phyloP scores from a whole-genome alignment of 1,140 invertebrate genomes.

The Dufourea novaeangliae region DNA sequence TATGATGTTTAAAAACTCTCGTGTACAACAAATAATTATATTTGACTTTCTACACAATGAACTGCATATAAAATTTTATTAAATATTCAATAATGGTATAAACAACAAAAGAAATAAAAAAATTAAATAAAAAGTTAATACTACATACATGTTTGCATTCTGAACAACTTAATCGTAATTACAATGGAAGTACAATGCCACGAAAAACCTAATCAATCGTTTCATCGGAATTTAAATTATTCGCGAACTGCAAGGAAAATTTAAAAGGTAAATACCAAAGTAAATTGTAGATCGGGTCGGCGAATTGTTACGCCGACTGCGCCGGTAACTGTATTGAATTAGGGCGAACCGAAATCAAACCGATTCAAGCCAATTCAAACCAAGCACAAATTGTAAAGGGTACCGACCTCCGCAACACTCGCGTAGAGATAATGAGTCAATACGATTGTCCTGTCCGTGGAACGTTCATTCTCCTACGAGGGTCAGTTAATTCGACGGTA shows the following conservation, averaged over 20 bases:
- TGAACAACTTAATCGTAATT: background rate
- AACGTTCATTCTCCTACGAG: background rate
- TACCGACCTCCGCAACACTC: constrained; percentile 25
- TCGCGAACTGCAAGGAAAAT: constrained; percentile 14
- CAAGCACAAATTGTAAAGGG: constrained; percentile 37
- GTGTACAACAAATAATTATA: too few relatives aligned
- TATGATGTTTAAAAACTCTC: too few relatives aligned
- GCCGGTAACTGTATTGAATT: constrained; percentile 68
- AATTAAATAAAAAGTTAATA: too few relatives aligned
- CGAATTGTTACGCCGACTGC: constrained; percentile 65
- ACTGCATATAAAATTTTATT: too few relatives aligned
- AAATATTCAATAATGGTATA: too few relatives aligned
- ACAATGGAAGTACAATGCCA: background rate
- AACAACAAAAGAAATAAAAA: too few relatives aligned
- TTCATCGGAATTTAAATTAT: background rate
- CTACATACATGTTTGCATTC: too few relatives aligned
- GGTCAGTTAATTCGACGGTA: constrained; percentile 1
- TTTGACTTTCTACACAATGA: too few relatives aligned
- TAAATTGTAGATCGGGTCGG: constrained; percentile 15
- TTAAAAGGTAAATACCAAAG: constrained; percentile 18
- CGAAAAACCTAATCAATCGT: background rate
- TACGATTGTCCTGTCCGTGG: constrained; percentile 41
- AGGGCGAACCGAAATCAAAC: constrained; percentile 72
- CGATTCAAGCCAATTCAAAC: constrained; percentile 71
- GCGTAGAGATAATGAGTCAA: constrained; percentile 61